Conservation (phyloP, 2,113 vertebrate species). For the Panurus biarmicus region DNA sequence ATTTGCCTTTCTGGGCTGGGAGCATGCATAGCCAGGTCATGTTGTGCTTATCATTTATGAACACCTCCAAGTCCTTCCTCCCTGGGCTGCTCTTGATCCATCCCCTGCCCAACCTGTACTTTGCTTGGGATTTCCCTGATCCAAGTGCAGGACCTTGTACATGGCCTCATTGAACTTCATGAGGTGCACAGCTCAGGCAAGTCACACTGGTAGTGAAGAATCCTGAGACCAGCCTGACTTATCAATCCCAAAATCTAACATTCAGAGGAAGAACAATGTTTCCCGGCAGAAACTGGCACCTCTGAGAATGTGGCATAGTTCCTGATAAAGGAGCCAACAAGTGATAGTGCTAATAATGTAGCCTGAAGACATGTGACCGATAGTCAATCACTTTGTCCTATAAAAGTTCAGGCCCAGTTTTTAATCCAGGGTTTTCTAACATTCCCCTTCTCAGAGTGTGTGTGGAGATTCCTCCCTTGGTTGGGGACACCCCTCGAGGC, state of each 20-base stretch:
- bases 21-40: rapidly evolving
- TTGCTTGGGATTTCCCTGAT: neutral
- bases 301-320: neutral
- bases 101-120: neutral
- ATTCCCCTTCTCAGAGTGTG: neutral
- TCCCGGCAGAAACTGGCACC: neutral
- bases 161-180: neutral
- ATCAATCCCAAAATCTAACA: neutral
- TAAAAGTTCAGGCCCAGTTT: neutral
- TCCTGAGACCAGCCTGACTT: neutral
- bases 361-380: neutral
- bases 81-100: neutral
- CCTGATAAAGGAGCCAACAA: neutral
- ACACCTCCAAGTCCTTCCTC: neutral
- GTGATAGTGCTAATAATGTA: neutral
- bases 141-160: neutral
- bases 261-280: neutral
- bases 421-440: neutral
- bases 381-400: neutral
- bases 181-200: neutral
- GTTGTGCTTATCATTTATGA: neutral
- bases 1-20: neutral
- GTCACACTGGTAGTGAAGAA: neutral
- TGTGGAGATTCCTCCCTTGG: neutral
- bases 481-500: neutral